Conservation (phyloP, 1,140 invertebrate genomes). For the Atopsyche davidsoni region DNA sequence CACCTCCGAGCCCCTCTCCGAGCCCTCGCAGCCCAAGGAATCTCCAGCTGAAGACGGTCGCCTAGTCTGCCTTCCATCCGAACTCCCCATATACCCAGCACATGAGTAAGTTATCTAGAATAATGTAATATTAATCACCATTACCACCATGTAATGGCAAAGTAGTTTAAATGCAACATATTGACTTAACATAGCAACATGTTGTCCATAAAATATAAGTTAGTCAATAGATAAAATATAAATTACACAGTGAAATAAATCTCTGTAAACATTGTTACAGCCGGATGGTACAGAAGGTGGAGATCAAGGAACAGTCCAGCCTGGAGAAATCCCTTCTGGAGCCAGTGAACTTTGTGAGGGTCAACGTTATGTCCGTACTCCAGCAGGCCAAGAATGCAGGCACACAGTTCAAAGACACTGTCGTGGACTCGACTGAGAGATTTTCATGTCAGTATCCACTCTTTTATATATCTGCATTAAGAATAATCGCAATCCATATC, state of each 20-base stretch:
- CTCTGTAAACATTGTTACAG: conserved; percentile 30
- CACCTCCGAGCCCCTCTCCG: conserved; percentile 37
- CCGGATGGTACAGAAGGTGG: conserved; percentile 33
- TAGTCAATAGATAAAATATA: conserved; percentile 11
- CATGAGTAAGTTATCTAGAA: conserved; percentile 25
- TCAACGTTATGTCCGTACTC: conserved; percentile 35
- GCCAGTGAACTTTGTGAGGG: conserved; percentile 37
- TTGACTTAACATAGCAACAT: no score
- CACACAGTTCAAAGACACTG: conserved; percentile 36
- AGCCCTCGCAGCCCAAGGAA: conserved; percentile 32
- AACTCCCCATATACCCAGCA: conserved; percentile 50
- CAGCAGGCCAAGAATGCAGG: conserved; percentile 37
- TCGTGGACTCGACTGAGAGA: conserved; percentile 38
- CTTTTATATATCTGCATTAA: not conserved
- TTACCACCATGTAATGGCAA: no score
- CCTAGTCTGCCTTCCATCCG: conserved; percentile 45
- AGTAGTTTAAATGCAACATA: no score
- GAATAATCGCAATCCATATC: not conserved
- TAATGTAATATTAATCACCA: no score
- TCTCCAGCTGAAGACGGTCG: conserved; percentile 33
- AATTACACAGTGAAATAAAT: not conserved
- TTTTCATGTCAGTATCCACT: conserved; percentile 37
- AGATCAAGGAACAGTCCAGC: conserved; percentile 35
- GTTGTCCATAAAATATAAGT: conserved; percentile 9
- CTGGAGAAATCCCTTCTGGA: conserved; percentile 35